Base-by-base conservation (phyloP, 2,797 vertebrate genomes). In the Hyperoplus lanceolatus region DNA sequence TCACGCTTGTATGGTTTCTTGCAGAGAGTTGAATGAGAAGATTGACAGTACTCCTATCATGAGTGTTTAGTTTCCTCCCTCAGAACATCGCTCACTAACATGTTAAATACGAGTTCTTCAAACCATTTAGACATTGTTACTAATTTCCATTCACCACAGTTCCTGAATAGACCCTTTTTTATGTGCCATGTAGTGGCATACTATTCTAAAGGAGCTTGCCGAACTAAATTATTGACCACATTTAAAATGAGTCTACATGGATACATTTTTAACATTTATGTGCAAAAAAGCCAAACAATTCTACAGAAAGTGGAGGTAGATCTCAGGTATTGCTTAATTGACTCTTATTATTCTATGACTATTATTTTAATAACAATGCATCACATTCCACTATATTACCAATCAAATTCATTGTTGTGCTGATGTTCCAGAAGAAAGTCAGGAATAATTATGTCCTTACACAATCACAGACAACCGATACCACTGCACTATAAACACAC, bases 361-460 rank as follows among this genome's bases (percentile, higher is more conserved):
- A 16, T 46, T 12, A 50, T 3, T 51, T 51, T 14, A 29, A 65
- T 45, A 18, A 1, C 4, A 12, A 2, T 55, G 11, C 15, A 36
- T 11, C 5, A 38, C 53, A 54, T 43, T n/a, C n/a, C 6, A 12
- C 49, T 29, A 29, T 29, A 57, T 83, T 70, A 29, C 55, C 61
- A 38, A 7, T 4, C 15, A 29, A 29, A 15, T n/a, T 63, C 12
- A 55, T 56, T 48, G 6, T 48, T 71, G 36, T 41, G 29, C 29
- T 29, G 29, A 7, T 66, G 39, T 42, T 67, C 29, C 14, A 58
- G 46, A 63, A 49, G 11, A 41, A 56, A 57, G 71, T 54, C 46
- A 66, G 36, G 8, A 5, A 11, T 39, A 14, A 42, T 59, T 57
- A 63, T 50, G 16, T 67, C 55, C 16, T 45, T 49, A 49, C 39